Percentiles rank a stretch among this genome's conserved stretches.
Conservation (phyloP, 2,888 invertebrate species). For the Escarpia spicata region DNA sequence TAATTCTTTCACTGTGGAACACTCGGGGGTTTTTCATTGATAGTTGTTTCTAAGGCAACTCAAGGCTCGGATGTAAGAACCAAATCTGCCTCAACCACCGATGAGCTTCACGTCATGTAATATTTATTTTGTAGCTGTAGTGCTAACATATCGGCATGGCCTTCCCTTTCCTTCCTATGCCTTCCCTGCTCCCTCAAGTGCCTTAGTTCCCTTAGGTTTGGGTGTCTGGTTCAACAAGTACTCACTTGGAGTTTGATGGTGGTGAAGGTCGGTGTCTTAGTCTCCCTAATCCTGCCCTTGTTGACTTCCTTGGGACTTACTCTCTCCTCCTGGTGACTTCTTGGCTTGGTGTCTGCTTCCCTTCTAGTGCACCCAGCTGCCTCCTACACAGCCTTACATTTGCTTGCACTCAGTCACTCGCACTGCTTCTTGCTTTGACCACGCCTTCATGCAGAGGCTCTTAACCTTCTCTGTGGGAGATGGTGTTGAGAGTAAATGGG, state of each 20-base stretch:
- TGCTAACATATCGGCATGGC: slow-evolving; percentile 31
- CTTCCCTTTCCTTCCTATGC: slow-evolving; percentile 24
- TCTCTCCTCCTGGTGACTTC: background rate
- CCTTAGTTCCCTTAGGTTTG: background rate
- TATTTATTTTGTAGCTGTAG: background rate
- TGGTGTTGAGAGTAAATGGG: background rate
- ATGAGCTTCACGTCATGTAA: background rate
- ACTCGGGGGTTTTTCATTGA: background rate
- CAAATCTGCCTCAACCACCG: background rate
- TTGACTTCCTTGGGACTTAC: background rate
- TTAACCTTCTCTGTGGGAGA: background rate
- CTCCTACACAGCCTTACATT: background rate
- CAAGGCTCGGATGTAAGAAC: background rate
- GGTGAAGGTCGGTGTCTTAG: background rate
- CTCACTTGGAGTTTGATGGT: background rate
- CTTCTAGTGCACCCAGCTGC: background rate
- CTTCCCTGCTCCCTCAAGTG: background rate
- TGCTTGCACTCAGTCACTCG: background rate
- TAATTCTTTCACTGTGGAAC: background rate
- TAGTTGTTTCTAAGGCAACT: background rate
- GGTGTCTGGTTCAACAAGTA: background rate
- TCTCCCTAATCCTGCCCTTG: background rate
- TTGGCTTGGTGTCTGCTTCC: background rate
- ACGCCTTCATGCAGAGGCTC: background rate
- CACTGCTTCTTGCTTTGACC: background rate